A percentile compares a stretch with the other conserved stretches of the same genome.
Conservation (phyloP, 2,113 vertebrate genomes). For the Mormyrus lacerda region DNA sequence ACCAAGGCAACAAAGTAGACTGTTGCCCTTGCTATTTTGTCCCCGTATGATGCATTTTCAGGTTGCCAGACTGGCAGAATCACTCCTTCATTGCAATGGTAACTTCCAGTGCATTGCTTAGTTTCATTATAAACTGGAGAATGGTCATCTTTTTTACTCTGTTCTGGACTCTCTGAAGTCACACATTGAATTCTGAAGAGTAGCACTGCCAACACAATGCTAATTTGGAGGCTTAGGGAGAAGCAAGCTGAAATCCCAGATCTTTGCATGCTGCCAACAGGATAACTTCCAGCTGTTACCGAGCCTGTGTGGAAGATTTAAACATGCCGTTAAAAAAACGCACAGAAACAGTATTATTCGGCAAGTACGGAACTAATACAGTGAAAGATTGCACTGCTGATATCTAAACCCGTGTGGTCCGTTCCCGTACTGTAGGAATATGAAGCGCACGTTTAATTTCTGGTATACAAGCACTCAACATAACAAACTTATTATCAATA, state of each 20-base stretch:
- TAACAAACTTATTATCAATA: neutral
- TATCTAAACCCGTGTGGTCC: neutral
- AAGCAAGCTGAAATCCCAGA: conserved; percentile 29
- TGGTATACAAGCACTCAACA: neutral
- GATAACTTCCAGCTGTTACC: conserved; percentile 33
- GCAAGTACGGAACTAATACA: neutral
- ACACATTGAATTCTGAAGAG: conserved; percentile 41
- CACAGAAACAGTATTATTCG: neutral
- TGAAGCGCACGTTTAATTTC: neutral
- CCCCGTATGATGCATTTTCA: conserved; percentile 71
- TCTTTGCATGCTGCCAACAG: conserved; percentile 57
- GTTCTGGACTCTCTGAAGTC: conserved; percentile 28
- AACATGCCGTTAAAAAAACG: conserved; percentile 19
- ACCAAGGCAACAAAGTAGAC: conserved; percentile 87
- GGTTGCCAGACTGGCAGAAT: conserved; percentile 87
- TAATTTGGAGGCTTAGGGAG: conserved; percentile 45
- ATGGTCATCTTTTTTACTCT: conserved; percentile 38
- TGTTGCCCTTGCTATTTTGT: conserved; percentile 85
- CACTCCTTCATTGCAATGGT: conserved; percentile 77
- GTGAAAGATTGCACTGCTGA: neutral
- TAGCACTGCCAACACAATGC: conserved; percentile 56
- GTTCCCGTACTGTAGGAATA: neutral
- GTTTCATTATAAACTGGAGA: conserved; percentile 42
- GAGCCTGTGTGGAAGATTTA: conserved; percentile 46
- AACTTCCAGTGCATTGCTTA: conserved; percentile 62